phyloP scores from a whole-genome alignment of 2,888 invertebrate genomes.

The Campoletis raptor region DNA sequence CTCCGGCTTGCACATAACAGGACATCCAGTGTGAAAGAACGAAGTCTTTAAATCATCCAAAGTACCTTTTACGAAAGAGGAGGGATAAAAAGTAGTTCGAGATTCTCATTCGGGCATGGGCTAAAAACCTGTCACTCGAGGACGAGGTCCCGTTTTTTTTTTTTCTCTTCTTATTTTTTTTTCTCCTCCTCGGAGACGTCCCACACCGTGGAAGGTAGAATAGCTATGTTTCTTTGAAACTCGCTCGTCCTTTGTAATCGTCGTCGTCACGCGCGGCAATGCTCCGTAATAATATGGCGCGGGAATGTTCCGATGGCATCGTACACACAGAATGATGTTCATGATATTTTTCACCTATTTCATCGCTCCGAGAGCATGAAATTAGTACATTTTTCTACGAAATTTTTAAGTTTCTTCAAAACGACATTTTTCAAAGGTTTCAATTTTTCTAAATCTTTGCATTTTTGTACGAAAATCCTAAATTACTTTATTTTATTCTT shows the following conservation, averaged over 20 bases:
- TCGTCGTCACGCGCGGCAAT: constrained; percentile 50
- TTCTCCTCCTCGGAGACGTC: constrained; percentile 35
- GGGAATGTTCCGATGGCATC: constrained; percentile 29
- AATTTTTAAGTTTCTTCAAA: constrained; percentile 19
- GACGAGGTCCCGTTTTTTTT: constrained; percentile 59
- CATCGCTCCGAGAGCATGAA: constrained; percentile 30
- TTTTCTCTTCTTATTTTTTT: constrained; percentile 24
- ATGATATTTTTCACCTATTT: constrained; percentile 23
- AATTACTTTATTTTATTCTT: too few relatives aligned
- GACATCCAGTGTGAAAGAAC: constrained; percentile 63
- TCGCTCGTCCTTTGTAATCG: constrained; percentile 64
- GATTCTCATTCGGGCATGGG: constrained; percentile 56
- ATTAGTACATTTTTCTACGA: constrained; percentile 46
- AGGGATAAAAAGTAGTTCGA: constrained; percentile 33
- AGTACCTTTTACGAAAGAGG: constrained; percentile 64
- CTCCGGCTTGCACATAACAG: constrained; percentile 26
- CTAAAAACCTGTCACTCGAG: constrained; percentile 66
- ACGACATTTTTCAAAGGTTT: not conserved
- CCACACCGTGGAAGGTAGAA: constrained; percentile 48
- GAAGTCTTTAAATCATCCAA: constrained; percentile 65
- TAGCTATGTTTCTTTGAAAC: constrained; percentile 56
- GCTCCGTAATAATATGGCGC: constrained; percentile 21
- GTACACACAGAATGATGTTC: constrained; percentile 2
- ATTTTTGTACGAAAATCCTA: not conserved
- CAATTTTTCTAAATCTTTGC: not conserved